A percentile compares a stretch with the other conserved stretches of the same genome.
These are phyloP conservation scores for Pogonocherus hispidulus DNA, from an alignment of 2,888 invertebrate species.

Conservation along the genomic window DNA sequence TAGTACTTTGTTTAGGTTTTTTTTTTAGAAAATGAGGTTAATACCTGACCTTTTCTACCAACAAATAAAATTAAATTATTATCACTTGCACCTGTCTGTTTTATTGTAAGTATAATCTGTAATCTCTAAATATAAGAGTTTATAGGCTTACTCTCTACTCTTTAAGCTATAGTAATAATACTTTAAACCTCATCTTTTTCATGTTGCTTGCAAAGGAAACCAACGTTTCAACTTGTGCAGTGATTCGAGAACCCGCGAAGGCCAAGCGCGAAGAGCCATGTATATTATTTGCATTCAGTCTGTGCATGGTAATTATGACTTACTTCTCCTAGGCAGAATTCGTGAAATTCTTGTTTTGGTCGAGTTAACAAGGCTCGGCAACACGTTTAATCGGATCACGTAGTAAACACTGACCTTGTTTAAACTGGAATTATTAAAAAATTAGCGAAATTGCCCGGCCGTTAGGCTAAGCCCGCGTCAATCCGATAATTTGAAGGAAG, in stretches of 20 bases:
- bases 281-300: not conserved
- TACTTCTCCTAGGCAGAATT: slow-evolving; percentile 2
- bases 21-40: too few species aligned
- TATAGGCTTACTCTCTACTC: too few species aligned
- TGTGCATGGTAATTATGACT: not conserved
- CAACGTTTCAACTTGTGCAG: too few species aligned
- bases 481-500: slow-evolving; percentile 30
- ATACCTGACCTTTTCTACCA: too few species aligned
- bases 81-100: too few species aligned
- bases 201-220: too few species aligned
- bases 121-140: too few species aligned
- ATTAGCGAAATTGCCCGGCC: slow-evolving; percentile 17
- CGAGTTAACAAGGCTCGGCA: slow-evolving; percentile 2
- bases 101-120: too few species aligned
- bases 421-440: slow-evolving; percentile 25
- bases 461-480: slow-evolving; percentile 7
- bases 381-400: slow-evolving; percentile 10
- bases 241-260: not conserved
- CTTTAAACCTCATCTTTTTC: too few species aligned
- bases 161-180: too few species aligned
- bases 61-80: too few species aligned
- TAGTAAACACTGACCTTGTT: slow-evolving; percentile 29
- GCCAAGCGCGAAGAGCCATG: not conserved
- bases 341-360: slow-evolving; percentile 12
- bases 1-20: too few species aligned